These are phyloP conservation scores for Pangasius macronema DNA, from an alignment of 2,797 vertebrate species.

Conservation along the genomic window DNA sequence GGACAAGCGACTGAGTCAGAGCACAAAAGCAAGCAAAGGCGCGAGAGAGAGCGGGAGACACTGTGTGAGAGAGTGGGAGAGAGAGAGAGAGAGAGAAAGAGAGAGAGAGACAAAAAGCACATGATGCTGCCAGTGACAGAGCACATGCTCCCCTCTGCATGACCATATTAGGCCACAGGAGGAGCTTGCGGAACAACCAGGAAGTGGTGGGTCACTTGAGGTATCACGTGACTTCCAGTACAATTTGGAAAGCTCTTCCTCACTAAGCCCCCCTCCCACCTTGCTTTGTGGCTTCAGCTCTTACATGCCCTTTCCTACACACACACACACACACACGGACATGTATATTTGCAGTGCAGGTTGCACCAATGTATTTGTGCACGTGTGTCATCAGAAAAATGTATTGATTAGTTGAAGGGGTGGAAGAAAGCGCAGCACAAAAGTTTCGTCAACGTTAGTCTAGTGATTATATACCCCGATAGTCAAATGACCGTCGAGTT, in stretches of 20 bases:
- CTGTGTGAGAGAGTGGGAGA: neutral
- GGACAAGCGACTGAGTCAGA: constrained; percentile 28
- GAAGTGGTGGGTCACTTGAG: constrained; percentile 67
- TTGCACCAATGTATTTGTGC: constrained; percentile 14
- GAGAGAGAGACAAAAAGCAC: constrained; percentile 22
- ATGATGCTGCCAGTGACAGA: constrained; percentile 34
- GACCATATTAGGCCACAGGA: constrained; percentile 68
- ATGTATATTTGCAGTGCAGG: neutral
- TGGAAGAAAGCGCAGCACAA: neutral
- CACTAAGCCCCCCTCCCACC: constrained; percentile 35
- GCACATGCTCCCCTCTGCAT: constrained; percentile 40
- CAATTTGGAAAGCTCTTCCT: constrained; percentile 43
- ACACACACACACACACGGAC: neutral
- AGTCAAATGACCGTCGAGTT: no score
- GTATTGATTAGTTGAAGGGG: constrained; percentile 48
- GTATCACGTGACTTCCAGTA: constrained; percentile 71
- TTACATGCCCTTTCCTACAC: constrained; percentile 20
- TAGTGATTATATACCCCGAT: no score
- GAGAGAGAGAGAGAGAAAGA: constrained; percentile 1
- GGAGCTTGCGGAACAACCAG: constrained; percentile 56
- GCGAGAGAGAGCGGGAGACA: neutral
- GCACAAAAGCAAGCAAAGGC: constrained; percentile 8
- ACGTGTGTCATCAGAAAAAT: constrained; percentile 39
- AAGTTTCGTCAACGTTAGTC: no score
- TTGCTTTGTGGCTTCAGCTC: constrained; percentile 22